A percentile compares a stretch with the other conserved stretches of the same genome.
These are phyloP conservation scores for Hypothenemus hampei DNA, from an alignment of 1,140 invertebrate species.

Conservation along the genomic window DNA sequence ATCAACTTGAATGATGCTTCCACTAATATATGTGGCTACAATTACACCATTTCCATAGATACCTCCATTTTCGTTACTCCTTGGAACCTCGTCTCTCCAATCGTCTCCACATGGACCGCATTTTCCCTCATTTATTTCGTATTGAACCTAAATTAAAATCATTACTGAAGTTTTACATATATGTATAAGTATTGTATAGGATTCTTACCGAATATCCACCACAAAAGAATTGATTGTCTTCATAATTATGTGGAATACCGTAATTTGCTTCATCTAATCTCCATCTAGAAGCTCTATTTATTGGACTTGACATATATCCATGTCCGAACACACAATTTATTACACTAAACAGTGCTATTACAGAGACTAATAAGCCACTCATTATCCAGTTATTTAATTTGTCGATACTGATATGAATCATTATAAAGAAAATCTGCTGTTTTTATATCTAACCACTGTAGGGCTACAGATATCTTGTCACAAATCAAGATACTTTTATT, in stretches of 20 bases:
- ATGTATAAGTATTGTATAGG: neutral
- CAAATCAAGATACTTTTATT: too few species aligned
- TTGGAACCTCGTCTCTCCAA: slow-evolving; percentile 42
- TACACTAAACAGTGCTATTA: too few species aligned
- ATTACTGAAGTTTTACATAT: neutral
- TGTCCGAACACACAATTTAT: slow-evolving; percentile 43
- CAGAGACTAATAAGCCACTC: too few species aligned
- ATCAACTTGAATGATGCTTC: slow-evolving; percentile 38
- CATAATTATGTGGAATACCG: slow-evolving; percentile 51
- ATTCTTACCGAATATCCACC: slow-evolving; percentile 57
- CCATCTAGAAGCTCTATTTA: slow-evolving; percentile 63
- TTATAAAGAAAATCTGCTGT: too few species aligned
- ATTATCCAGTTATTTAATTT: too few species aligned
- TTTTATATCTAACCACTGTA: too few species aligned
- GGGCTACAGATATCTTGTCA: too few species aligned
- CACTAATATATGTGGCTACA: slow-evolving; percentile 40
- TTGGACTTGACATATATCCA: slow-evolving; percentile 65
- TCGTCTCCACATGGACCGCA: slow-evolving; percentile 47
- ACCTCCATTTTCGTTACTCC: slow-evolving; percentile 54
- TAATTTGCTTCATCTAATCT: slow-evolving; percentile 52
- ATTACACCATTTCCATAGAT: slow-evolving; percentile 49
- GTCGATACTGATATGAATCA: too few species aligned
- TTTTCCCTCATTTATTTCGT: slow-evolving; percentile 40
- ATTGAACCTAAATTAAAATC: slow-evolving; percentile 28
- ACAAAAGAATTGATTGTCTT: slow-evolving; percentile 65